Conservation (phyloP, 2,888 invertebrate genomes). For the Phyllotreta cruciferae region DNA sequence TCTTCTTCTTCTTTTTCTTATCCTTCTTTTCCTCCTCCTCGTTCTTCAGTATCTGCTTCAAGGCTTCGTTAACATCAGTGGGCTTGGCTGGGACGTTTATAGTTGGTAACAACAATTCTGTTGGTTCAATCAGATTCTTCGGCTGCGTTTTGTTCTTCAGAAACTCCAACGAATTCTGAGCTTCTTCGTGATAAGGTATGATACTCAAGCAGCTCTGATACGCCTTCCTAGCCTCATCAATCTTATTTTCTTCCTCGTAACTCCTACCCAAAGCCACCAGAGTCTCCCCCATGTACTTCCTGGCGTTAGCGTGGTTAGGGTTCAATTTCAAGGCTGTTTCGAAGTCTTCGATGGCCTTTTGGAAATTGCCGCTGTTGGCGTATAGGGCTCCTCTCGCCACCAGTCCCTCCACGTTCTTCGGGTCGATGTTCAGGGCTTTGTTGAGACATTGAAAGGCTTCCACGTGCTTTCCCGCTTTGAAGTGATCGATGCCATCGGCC, state of each 20-base stretch:
- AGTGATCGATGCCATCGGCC: slow-evolving; percentile 94
- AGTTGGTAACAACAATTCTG: slow-evolving; percentile 69
- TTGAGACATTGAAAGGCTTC: slow-evolving; percentile 95
- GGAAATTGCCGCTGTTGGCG: slow-evolving; percentile 92
- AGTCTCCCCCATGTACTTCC: slow-evolving; percentile 94
- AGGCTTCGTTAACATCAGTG: slow-evolving; percentile 70
- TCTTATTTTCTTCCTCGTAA: slow-evolving; percentile 86
- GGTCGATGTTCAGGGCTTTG: slow-evolving; percentile 91
- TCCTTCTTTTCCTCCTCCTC: slow-evolving; percentile 68
- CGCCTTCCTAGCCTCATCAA: slow-evolving; percentile 83
- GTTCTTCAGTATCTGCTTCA: slow-evolving; percentile 68
- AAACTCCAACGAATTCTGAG: slow-evolving; percentile 82
- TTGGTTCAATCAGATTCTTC: slow-evolving; percentile 70
- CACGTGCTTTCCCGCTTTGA: slow-evolving; percentile 89
- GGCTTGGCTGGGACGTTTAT: slow-evolving; percentile 61
- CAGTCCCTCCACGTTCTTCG: slow-evolving; percentile 89
- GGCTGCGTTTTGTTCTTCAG: slow-evolving; percentile 72
- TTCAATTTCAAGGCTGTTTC: slow-evolving; percentile 89
- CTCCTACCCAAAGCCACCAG: slow-evolving; percentile 87
- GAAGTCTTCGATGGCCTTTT: slow-evolving; percentile 93
- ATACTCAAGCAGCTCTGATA: slow-evolving; percentile 85
- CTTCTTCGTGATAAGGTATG: slow-evolving; percentile 87
- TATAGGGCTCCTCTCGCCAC: slow-evolving; percentile 91
- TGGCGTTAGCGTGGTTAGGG: slow-evolving; percentile 89
- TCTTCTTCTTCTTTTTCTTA: slow-evolving; percentile 69